Evolutionary conservation across 2,888 invertebrate genomes (phyloP), one percentile per base, ranked within the genome.

Genomic region (Encarsia formosa): DNA sequence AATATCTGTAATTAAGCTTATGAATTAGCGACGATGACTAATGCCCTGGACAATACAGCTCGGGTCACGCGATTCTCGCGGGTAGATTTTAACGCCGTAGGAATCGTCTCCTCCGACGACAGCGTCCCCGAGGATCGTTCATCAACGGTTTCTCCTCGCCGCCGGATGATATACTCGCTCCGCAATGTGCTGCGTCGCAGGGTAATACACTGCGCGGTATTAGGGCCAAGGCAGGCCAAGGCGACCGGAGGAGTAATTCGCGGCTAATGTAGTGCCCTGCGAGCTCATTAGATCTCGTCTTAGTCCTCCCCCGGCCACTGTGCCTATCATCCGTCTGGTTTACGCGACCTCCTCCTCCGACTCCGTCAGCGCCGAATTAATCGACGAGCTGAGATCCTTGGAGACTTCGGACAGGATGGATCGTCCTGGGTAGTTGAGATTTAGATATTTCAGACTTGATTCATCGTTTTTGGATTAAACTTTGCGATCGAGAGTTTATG

Each of bases 191-290:
- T 35, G 35, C 35, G 53, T 19, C 47, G 44, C 23, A 51, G 46
- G 50, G 51, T 58, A 57, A 59, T 60, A 44, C 63, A 66, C 64
- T 18, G 62, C 62, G 61, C 59, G 60, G n/a, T n/a, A n/a, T n/a
- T n/a, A n/a, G n/a, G n/a, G n/a, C n/a, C n/a, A n/a, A n/a, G n/a
- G n/a, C n/a, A n/a, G n/a, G n/a, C n/a, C n/a, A n/a, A n/a, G n/a
- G n/a, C n/a, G n/a, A n/a, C n/a, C n/a, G 54, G 50, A 59, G 59
- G 54, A 52, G 57, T 57, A 51, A 58, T 52, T 45, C 41, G n/a
- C n/a, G n/a, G n/a, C n/a, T 66, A 69, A 67, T 65, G 59, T 65
- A 65, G 63, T 64, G 61, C 61, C 56, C 23, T n/a, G n/a, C n/a
- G 40, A 62, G 58, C 63, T 63, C 65, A 65, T 66, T 66, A 64